phyloP scores from a whole-genome alignment of 2,113 vertebrate genomes.

The Cyphomyrus plagiostoma region DNA sequence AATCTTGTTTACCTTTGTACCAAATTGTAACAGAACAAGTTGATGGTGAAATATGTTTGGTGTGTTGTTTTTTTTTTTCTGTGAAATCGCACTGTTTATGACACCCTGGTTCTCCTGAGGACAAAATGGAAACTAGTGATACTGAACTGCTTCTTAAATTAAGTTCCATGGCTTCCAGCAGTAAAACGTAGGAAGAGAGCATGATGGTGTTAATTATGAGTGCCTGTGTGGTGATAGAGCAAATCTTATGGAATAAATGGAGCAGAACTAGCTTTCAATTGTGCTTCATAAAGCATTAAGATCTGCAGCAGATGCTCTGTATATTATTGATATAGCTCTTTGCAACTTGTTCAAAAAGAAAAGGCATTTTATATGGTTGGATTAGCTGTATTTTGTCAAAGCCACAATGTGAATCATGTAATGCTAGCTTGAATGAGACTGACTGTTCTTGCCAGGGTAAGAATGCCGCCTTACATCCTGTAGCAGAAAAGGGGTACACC shows the following conservation, averaged over 20 bases:
- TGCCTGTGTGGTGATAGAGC: background rate
- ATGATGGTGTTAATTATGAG: background rate
- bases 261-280: constrained; percentile 7
- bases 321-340: background rate
- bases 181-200: background rate
- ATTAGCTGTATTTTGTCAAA: background rate
- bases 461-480: constrained; percentile 60
- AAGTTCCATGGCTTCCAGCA: background rate
- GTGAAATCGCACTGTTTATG: background rate
- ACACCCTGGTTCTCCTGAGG: background rate
- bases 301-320: background rate
- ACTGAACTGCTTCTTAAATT: background rate
- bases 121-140: background rate
- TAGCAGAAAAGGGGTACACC: constrained; percentile 62
- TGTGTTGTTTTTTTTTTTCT: background rate
- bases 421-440: background rate
- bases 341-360: background rate
- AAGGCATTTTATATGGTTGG: background rate
- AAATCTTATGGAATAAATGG: background rate
- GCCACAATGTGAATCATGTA: background rate
- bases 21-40: background rate
- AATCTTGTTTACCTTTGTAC: background rate
- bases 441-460: constrained; percentile 55
- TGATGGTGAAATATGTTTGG: background rate
- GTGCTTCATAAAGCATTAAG: background rate